Percentiles rank a stretch among this genome's conserved stretches.
These are phyloP conservation scores for Hylyphantes graminicola DNA, from an alignment of 1,140 invertebrate genomes.

Conservation along the genomic window DNA sequence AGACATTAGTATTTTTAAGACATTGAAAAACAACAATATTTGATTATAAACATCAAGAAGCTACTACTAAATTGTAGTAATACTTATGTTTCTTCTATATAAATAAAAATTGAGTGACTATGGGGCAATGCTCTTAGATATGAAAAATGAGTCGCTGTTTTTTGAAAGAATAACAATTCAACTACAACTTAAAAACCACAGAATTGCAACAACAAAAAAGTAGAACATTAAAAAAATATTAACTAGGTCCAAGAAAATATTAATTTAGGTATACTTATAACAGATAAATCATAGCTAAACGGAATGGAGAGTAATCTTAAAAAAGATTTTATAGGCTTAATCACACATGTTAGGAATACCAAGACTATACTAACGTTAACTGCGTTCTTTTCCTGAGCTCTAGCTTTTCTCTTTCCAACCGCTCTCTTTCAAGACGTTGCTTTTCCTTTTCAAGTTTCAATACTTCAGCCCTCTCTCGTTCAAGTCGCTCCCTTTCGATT, in stretches of 20 bases:
- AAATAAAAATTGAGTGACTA: too few relatives aligned
- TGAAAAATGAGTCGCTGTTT: too few relatives aligned
- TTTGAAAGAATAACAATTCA: too few relatives aligned
- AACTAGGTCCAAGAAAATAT: background rate
- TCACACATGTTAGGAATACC: background rate
- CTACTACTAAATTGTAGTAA: too few relatives aligned
- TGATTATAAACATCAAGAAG: background rate
- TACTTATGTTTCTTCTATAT: too few relatives aligned
- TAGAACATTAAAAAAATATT: too few relatives aligned
- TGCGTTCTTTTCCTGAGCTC: conserved; percentile 76
- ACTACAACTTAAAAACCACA: too few relatives aligned
- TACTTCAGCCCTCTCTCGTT: conserved; percentile 83
- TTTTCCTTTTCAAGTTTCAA: conserved; percentile 82
- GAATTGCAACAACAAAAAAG: too few relatives aligned
- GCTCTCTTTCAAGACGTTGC: conserved; percentile 83
- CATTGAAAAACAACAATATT: background rate
- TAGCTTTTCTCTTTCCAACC: conserved; percentile 83
- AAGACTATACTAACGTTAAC: conserved; percentile 39
- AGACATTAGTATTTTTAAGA: background rate
- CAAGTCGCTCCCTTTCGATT: conserved; percentile 79
- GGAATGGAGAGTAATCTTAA: background rate
- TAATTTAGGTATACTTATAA: background rate
- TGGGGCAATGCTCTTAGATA: too few relatives aligned
- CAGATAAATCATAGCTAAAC: background rate
- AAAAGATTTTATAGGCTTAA: background rate